phyloP scores from a whole-genome alignment of 1,140 invertebrate species.

The Rhynchophorus ferrugineus region DNA sequence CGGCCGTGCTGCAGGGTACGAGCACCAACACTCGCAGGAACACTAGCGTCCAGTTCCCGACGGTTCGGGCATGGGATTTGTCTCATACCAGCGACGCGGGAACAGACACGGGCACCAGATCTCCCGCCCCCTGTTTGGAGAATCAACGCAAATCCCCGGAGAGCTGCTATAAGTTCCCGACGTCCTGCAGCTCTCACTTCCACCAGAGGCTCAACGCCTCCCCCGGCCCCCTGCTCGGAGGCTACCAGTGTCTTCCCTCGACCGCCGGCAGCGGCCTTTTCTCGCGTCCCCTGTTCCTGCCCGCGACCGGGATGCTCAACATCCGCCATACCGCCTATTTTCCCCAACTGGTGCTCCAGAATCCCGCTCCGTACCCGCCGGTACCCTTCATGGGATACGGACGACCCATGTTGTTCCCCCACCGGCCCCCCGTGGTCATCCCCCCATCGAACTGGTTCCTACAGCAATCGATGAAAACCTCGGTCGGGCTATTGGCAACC shows the following conservation, averaged over 20 bases:
- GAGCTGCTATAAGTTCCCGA: neutral
- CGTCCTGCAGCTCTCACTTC: neutral
- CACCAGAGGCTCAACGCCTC: neutral
- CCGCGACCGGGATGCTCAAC: constrained; percentile 5
- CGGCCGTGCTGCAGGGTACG: constrained; percentile 30
- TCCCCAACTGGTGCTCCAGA: constrained; percentile 5
- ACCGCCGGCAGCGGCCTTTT: neutral
- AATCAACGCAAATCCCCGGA: neutral
- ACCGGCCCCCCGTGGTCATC: constrained; percentile 4
- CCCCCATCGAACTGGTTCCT: constrained; percentile 4
- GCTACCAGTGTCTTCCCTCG: constrained; percentile 1
- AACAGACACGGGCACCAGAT: neutral
- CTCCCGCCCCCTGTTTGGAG: neutral
- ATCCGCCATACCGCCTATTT: constrained; percentile 11
- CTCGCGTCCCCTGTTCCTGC: neutral
- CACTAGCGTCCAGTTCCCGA: constrained; percentile 2
- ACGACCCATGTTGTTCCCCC: constrained; percentile 8
- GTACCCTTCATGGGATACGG: constrained; percentile 1
- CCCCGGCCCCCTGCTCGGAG: neutral
- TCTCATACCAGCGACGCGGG: neutral
- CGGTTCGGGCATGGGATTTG: neutral
- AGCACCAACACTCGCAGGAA: constrained; percentile 1
- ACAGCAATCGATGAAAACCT: neutral
- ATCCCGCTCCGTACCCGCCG: neutral
- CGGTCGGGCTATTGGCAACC: neutral